A percentile compares a stretch with the other conserved stretches of the same genome.
phyloP scores from a whole-genome alignment of 92 coral and sea anemone genomes.

The Scolanthus callimorphus region DNA sequence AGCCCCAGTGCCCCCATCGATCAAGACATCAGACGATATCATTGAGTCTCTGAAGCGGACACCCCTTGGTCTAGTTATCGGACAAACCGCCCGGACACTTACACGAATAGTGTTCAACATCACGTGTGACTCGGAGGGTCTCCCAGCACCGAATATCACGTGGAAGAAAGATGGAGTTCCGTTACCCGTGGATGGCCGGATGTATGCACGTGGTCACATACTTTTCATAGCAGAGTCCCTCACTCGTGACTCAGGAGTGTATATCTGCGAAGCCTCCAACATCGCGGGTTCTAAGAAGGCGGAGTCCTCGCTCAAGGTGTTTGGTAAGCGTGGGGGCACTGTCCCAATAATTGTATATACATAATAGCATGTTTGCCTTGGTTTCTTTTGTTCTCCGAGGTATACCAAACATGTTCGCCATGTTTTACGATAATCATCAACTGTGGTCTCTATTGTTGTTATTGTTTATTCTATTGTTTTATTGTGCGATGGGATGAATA shows the following conservation, averaged over 20 bases:
- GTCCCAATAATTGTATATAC: no score
- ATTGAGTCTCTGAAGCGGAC: conserved; percentile 42
- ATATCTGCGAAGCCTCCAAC: conserved; percentile 66
- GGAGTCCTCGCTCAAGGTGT: conserved; percentile 32
- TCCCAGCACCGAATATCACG: conserved; percentile 64
- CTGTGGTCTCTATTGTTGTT: no score
- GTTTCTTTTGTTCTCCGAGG: no score
- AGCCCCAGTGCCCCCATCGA: conserved; percentile 47
- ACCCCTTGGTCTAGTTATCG: conserved; percentile 37
- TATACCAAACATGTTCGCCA: no score
- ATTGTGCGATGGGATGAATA: no score
- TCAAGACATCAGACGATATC: conserved; percentile 38
- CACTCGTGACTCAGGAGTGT: conserved; percentile 49
- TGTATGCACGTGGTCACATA: conserved; percentile 24
- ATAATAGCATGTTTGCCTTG: no score
- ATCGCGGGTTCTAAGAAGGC: conserved; percentile 60
- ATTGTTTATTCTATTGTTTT: no score
- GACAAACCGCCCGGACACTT: conserved; percentile 59
- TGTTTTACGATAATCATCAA: no score
- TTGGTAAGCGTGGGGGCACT: no score
- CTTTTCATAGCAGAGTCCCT: conserved; percentile 42
- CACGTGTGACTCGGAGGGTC: conserved; percentile 65
- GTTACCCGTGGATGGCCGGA: conserved; percentile 26
- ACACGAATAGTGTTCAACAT: conserved; percentile 58
- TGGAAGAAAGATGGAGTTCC: conserved; percentile 69